Conservation (phyloP, 1,140 invertebrate species). For the Uloborus diversus region DNA sequence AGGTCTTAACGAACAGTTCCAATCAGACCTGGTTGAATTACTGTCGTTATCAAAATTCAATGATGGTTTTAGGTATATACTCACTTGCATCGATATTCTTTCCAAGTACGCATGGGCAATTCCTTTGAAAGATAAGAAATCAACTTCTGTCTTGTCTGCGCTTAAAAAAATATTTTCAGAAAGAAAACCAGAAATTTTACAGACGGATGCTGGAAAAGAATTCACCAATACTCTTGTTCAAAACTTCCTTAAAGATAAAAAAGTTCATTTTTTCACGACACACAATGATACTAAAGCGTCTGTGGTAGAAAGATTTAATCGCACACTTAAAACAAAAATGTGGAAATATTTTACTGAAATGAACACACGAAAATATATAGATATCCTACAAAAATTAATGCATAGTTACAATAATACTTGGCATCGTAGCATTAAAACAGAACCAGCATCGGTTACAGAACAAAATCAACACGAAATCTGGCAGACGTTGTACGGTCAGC, state of each 20-base stretch:
- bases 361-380: constrained; percentile 64
- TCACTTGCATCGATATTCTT: constrained; percentile 60
- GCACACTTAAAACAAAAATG: constrained; percentile 67
- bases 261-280: constrained; percentile 62
- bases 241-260: constrained; percentile 45
- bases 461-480: constrained; percentile 60
- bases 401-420: constrained; percentile 65
- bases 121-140: constrained; percentile 58
- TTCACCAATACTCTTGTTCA: constrained; percentile 44
- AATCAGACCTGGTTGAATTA: constrained; percentile 60
- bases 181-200: neutral
- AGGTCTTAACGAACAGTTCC: constrained; percentile 58
- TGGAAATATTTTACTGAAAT: constrained; percentile 66
- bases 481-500: constrained; percentile 53
- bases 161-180: constrained; percentile 57
- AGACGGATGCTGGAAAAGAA: constrained; percentile 49
- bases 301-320: constrained; percentile 67
- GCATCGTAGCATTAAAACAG: constrained; percentile 66
- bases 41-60: constrained; percentile 55
- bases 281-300: constrained; percentile 66
- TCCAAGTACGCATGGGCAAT: constrained; percentile 59
- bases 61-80: constrained; percentile 58
- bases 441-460: constrained; percentile 62
- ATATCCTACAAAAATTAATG: constrained; percentile 63
- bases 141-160: neutral